Base-by-base conservation (phyloP, 2,797 vertebrate species). In the Vireo griseus region DNA sequence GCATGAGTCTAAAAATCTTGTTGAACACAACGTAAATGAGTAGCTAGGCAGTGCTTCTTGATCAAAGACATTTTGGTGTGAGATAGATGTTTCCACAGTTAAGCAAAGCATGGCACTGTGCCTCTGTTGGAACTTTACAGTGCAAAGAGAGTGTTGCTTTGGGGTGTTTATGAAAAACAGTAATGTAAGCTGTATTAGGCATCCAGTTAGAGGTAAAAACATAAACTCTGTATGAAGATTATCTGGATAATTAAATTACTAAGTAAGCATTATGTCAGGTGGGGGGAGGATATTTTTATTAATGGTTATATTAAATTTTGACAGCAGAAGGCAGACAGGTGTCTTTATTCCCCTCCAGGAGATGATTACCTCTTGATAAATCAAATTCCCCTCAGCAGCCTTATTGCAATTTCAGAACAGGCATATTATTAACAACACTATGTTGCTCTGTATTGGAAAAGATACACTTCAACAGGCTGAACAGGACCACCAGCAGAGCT, bases 231-330 rank as follows among this genome's bases (percentile, higher is more conserved):
- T 40, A 31, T n/a, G 69, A 80, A 72, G 45, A 86, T 92, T 80
- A 84, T 59, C 29, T 40, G 26, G 68, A 68, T 88, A 94, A 92
- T 95, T 94, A 94, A 92, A 90, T 84, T 93, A 88, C 61, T 86
- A 90, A 88, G 19, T 59, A 54, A 90, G 40, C 31, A 59, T 91
- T 90, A 84, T 62, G 24, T 65, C 63, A 76, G 37, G n/a, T 1
- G 2, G 20, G 13, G 25, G 22, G 26, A 81, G 4, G 11, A 33
- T 25, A 16, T 42, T 80, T 29, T 67, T 95, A 75, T 86, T 77
- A 88, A 65, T 74, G 54, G 12, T 81, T 73, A 75, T 86, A 86
- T 79, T 88, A 90, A 68, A 69, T 95, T 96, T 90, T 84, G 76
- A 88, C 51, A 59, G 82, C 69, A 81, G 69, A 88, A 88, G 45